phyloP scores from a whole-genome alignment of 2,113 vertebrate species.

The Cavia porcellus region DNA sequence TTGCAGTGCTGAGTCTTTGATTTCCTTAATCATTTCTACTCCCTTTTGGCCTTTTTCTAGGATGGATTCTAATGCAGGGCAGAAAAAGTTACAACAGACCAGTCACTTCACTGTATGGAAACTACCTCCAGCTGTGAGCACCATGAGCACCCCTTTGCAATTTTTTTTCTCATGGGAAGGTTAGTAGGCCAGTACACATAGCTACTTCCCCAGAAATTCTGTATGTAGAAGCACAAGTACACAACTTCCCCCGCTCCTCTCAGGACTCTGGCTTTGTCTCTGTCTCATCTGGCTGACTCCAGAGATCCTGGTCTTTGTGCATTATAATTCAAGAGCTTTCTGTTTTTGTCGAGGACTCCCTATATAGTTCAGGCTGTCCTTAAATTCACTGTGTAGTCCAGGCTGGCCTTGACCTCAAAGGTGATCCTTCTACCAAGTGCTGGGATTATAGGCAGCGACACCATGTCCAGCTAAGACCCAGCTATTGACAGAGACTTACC shows the following conservation, averaged over 20 bases:
- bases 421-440: not conserved
- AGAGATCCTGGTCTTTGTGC: not conserved
- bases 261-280: not conserved
- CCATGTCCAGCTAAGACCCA: not conserved
- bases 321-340: not conserved
- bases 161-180: not conserved
- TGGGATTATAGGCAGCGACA: not conserved
- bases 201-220: not conserved
- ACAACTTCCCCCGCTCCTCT: not conserved
- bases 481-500: not conserved
- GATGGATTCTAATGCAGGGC: not conserved
- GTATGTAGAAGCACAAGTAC: not conserved
- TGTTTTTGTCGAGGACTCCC: not conserved
- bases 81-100: not conserved
- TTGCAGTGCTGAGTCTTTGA: accelerated
- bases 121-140: not conserved
- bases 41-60: not conserved
- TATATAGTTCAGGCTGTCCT: not conserved
- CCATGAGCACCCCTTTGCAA: not conserved
- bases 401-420: not conserved
- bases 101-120: not conserved
- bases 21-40: not conserved
- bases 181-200: not conserved
- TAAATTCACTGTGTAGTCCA: not conserved
- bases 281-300: not conserved